These are phyloP conservation scores for Otolemur garnettii DNA, from an alignment of 2,113 vertebrate species.

Conservation along the genomic window DNA sequence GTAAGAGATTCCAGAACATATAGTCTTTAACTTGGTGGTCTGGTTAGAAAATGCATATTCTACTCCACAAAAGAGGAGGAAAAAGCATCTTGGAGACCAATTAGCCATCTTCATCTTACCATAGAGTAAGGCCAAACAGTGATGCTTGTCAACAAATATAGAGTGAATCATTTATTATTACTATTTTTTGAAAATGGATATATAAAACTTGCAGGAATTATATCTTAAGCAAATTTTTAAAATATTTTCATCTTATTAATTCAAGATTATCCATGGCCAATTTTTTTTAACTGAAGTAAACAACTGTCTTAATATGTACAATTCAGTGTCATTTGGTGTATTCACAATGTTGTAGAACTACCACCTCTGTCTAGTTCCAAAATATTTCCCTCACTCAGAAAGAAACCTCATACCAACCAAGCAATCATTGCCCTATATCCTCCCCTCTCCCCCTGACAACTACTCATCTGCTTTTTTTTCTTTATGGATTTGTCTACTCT, in stretches of 20 bases:
- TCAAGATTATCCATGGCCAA: not conserved
- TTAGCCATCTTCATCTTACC: not conserved
- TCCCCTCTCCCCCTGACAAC: not conserved
- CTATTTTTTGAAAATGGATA: not conserved
- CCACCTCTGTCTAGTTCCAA: no score
- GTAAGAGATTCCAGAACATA: not conserved
- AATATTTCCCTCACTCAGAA: not conserved
- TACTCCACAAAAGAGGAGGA: not conserved
- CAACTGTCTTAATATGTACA: not conserved
- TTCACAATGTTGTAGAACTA: not conserved
- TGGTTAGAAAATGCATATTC: not conserved
- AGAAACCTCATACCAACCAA: not conserved
- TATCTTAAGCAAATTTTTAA: not conserved
- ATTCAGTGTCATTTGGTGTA: not conserved
- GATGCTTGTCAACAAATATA: not conserved
- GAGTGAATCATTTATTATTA: not conserved
- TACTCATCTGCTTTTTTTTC: not conserved
- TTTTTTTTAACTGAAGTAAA: not conserved
- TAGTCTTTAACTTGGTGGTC: not conserved
- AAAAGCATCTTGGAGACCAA: not conserved
- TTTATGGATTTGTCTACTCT: not conserved
- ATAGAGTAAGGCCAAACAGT: not conserved
- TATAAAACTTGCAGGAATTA: not conserved
- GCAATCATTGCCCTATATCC: fast-evolving
- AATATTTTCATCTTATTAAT: not conserved